Conservation (phyloP, 2,797 vertebrate genomes). For the Apodemus agrarius region DNA sequence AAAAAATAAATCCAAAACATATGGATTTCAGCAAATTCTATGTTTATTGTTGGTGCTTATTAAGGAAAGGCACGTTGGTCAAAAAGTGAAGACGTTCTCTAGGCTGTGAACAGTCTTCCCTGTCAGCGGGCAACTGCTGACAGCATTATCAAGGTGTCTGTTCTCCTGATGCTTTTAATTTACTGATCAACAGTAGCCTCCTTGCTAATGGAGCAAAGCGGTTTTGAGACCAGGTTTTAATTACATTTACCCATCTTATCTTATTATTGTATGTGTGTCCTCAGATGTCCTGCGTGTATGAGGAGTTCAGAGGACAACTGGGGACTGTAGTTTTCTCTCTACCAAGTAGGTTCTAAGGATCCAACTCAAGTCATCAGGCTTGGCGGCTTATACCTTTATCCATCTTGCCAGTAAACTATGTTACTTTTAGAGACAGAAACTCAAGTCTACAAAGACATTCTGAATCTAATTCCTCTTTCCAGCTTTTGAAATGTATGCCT, state of each 20-base stretch:
- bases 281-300: not conserved
- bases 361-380: not conserved
- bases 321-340: not conserved
- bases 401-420: not conserved
- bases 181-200: not conserved
- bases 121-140: not conserved
- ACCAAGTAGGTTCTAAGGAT: not conserved
- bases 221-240: not conserved
- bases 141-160: not conserved
- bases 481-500: not conserved
- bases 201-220: not conserved
- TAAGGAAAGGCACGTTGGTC: slow-evolving; percentile 57
- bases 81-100: slow-evolving; percentile 14
- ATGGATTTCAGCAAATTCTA: slow-evolving; percentile 70
- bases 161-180: not conserved
- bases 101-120: not conserved
- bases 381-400: no score
- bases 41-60: slow-evolving; percentile 71
- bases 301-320: not conserved
- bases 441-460: not conserved
- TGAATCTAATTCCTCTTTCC: slow-evolving; percentile 12
- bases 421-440: not conserved
- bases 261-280: not conserved
- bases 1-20: slow-evolving; percentile 74
- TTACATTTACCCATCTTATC: not conserved